phyloP scores from a whole-genome alignment of 1,140 invertebrate species.

The Lucilia cuprina region DNA sequence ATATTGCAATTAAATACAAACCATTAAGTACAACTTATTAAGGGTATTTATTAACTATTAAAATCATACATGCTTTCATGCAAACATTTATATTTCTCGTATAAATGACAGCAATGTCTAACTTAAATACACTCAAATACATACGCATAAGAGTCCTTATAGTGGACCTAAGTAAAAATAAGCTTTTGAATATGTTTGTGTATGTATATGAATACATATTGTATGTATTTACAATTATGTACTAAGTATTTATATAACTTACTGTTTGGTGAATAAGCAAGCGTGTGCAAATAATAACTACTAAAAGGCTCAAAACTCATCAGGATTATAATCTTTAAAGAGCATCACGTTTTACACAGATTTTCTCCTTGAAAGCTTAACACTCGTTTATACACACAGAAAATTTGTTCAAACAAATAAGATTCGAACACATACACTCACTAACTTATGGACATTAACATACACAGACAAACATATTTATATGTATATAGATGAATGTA shows the following conservation, averaged over 20 bases:
- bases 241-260: neutral
- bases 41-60: neutral
- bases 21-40: neutral
- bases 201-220: neutral
- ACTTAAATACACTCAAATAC: too few species aligned
- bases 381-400: neutral
- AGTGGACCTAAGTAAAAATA: too few species aligned
- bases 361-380: neutral
- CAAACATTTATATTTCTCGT: too few species aligned
- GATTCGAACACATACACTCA: too few species aligned
- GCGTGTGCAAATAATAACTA: neutral
- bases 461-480: neutral
- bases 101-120: too few species aligned
- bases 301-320: constrained; percentile 14
- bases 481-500: neutral
- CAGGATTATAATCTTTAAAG: neutral
- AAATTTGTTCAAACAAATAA: neutral
- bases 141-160: too few species aligned
- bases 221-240: too few species aligned
- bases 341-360: constrained; percentile 14
- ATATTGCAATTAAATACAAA: constrained; percentile 2
- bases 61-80: too few species aligned
- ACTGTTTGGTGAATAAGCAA: neutral
- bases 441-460: too few species aligned
- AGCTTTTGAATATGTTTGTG: too few species aligned